These are phyloP conservation scores for Dipodomys stephensi DNA, from an alignment of 2,113 vertebrate genomes.

Conservation along the genomic window DNA sequence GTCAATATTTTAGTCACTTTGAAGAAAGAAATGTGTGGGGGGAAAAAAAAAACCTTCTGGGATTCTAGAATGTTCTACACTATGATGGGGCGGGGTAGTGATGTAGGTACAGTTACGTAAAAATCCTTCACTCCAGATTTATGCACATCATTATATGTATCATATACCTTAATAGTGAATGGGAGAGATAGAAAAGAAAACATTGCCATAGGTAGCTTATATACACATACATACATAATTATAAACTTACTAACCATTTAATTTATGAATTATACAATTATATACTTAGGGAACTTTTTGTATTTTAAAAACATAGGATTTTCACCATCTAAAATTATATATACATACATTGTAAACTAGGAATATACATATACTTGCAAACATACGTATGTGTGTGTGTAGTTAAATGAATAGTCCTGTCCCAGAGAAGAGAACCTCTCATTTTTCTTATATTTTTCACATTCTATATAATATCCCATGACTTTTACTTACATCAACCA, in stretches of 20 bases:
- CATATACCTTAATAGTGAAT: not conserved
- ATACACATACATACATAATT: not conserved
- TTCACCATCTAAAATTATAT: constrained; percentile 29
- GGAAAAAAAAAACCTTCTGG: not conserved
- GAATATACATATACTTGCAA: not conserved
- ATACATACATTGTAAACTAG: not conserved
- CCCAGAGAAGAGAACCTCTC: not conserved
- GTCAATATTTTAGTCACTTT: constrained; percentile 43
- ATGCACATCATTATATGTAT: not conserved
- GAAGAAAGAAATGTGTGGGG: not conserved
- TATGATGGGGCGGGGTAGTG: not conserved
- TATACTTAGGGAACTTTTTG: not conserved
- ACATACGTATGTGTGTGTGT: not conserved
- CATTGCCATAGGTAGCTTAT: not conserved
- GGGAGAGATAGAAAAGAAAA: not conserved
- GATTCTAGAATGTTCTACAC: constrained; percentile 22
- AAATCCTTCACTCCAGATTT: constrained; percentile 26
- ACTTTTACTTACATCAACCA: not conserved
- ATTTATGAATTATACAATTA: not conserved
- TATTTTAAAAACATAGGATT: not conserved
- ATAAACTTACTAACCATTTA: not conserved
- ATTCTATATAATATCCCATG: not conserved
- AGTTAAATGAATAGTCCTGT: not conserved
- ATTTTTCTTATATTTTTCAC: constrained; percentile 45
- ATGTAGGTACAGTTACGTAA: not conserved